Conservation (phyloP, 2,797 vertebrate genomes). For the Odontamblyopus rebecca region DNA sequence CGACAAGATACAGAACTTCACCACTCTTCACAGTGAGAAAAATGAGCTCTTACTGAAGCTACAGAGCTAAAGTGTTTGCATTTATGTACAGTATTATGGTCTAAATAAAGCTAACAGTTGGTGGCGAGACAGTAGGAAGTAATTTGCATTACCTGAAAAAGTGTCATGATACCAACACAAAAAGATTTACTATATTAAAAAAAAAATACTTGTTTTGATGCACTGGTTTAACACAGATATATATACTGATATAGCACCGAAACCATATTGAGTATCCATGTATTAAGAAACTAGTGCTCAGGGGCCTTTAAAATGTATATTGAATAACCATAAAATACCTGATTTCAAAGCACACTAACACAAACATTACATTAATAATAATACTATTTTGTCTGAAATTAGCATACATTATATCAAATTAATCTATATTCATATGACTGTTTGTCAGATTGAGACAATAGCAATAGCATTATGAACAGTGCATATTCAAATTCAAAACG, state of each 20-base stretch:
- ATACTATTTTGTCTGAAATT: too few relatives aligned
- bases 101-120: slow-evolving; percentile 19
- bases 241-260: too few relatives aligned
- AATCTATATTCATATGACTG: too few relatives aligned
- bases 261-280: background rate
- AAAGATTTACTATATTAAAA: too few relatives aligned
- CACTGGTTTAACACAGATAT: too few relatives aligned
- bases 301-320: background rate
- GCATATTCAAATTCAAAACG: too few relatives aligned
- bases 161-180: background rate
- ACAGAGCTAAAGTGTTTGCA: slow-evolving; percentile 55
- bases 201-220: too few relatives aligned
- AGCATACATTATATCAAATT: too few relatives aligned
- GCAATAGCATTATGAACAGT: too few relatives aligned
- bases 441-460: too few relatives aligned
- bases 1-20: slow-evolving; percentile 75
- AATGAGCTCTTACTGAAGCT: slow-evolving; percentile 72
- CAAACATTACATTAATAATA: too few relatives aligned
- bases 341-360: background rate
- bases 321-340: background rate
- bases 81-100: background rate
- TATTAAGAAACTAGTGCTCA: background rate
- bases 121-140: background rate
- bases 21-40: slow-evolving; percentile 76
- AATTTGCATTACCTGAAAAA: background rate